Conservation (phyloP, 2,797 vertebrate genomes). For the Girardinus metallicus region DNA sequence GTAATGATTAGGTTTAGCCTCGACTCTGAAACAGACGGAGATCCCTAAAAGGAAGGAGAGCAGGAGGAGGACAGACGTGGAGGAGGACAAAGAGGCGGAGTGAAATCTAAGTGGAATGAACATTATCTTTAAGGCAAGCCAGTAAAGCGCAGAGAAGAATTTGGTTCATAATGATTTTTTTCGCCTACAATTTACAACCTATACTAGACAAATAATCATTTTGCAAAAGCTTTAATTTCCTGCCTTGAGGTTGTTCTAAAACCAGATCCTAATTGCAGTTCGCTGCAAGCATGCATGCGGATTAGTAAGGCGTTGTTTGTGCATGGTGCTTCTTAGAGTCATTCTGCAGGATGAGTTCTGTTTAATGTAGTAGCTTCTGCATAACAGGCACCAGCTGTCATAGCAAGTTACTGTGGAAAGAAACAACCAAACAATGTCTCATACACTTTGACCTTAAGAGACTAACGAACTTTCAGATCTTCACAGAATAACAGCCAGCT, state of each 20-base stretch:
- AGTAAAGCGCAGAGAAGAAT: conserved; percentile 28
- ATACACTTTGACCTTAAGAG: not conserved
- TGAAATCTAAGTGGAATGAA: conserved; percentile 50
- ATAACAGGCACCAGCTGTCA: not conserved
- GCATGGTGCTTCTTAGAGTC: not conserved
- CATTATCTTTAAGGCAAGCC: conserved; percentile 34
- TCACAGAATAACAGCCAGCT: not conserved
- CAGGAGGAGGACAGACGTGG: conserved; percentile 12
- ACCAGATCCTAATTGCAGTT: not conserved
- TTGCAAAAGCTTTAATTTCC: conserved; percentile 3
- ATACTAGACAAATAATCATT: not conserved
- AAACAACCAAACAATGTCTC: not conserved
- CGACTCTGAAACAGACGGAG: conserved; percentile 30
- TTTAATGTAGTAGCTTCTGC: not conserved
- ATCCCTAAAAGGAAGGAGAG: conserved; percentile 53
- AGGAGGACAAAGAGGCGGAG: conserved; percentile 17
- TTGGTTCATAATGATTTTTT: conserved; percentile 14
- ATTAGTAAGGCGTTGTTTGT: conserved; percentile 2
- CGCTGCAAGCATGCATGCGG: not conserved
- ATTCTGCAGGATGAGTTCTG: not conserved
- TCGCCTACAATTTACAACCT: not conserved
- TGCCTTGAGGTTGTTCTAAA: not conserved
- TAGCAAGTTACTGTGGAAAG: not conserved
- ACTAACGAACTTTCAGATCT: no score
- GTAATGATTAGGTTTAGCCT: conserved; percentile 24